phyloP scores from a whole-genome alignment of 2,888 invertebrate genomes.

The Hyposoter didymator region DNA sequence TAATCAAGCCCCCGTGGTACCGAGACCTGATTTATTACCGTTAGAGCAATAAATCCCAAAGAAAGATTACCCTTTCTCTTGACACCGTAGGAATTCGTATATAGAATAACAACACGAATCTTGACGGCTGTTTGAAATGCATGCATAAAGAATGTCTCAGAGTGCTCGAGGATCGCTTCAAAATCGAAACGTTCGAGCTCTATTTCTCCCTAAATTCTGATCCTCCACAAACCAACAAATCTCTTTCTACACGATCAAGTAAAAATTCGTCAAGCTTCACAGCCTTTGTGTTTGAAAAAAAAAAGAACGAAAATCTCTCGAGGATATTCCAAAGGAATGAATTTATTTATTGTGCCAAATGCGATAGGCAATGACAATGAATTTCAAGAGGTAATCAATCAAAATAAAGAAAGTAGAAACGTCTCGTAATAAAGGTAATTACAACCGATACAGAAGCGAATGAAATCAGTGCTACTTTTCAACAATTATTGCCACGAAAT shows the following conservation, averaged over 20 bases:
- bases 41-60: slow-evolving; percentile 55
- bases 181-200: background rate
- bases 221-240: no score
- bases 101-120: slow-evolving; percentile 16
- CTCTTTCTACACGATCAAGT: no score
- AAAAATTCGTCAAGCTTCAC: no score
- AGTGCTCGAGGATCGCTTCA: background rate
- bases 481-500: background rate
- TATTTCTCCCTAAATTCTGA: no score
- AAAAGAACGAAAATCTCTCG: background rate
- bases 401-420: slow-evolving; percentile 2
- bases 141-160: background rate
- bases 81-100: slow-evolving; percentile 13
- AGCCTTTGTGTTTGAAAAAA: no score
- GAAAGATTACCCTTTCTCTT: slow-evolving; percentile 56
- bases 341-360: background rate
- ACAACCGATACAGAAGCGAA: background rate
- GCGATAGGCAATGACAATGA: background rate
- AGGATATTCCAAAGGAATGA: background rate
- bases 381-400: background rate
- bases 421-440: slow-evolving; percentile 18
- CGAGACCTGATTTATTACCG: slow-evolving; percentile 49
- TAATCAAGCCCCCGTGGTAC: slow-evolving; percentile 43
- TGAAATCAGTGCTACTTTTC: slow-evolving; percentile 1
- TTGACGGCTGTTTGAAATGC: background rate